These are phyloP conservation scores for Exocentrus adspersus DNA, from an alignment of 2,888 invertebrate species.

Conservation along the genomic window DNA sequence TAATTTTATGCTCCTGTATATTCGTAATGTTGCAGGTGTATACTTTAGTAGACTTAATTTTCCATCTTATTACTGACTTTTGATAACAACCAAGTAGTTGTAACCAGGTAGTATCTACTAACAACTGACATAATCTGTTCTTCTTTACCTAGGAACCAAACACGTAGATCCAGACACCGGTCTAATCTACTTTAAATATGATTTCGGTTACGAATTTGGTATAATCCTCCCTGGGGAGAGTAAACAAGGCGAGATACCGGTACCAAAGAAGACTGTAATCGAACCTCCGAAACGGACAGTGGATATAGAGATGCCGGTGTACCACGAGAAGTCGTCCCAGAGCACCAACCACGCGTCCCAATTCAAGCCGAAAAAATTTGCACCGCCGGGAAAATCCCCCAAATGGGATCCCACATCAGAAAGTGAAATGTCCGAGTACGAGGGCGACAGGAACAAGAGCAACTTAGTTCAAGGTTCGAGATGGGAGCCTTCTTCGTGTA, in stretches of 20 bases:
- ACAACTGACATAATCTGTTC: too few species aligned
- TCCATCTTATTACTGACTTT: too few species aligned
- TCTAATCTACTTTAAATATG: constrained; percentile 83
- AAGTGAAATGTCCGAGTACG: constrained; percentile 71
- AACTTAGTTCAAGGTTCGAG: constrained; percentile 53
- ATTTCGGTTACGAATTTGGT: constrained; percentile 83
- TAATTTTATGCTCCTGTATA: too few species aligned
- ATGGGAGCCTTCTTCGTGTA: constrained; percentile 66
- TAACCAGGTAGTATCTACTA: too few species aligned
- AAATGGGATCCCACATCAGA: constrained; percentile 73
- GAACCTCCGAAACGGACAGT: constrained; percentile 67
- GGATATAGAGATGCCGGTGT: constrained; percentile 74
- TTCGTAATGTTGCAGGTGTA: too few species aligned
- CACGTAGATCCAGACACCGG: constrained; percentile 81
- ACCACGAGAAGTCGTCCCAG: constrained; percentile 68
- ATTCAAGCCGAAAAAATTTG: constrained; percentile 62
- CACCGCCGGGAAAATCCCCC: constrained; percentile 62
- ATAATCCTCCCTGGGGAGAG: constrained; percentile 76
- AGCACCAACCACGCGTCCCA: constrained; percentile 48
- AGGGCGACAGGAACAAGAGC: constrained; percentile 63
- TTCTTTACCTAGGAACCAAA: constrained; percentile 70
- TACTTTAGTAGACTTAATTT: too few species aligned
- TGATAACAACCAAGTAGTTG: too few species aligned
- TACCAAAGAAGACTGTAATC: constrained; percentile 63
- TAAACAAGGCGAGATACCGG: constrained; percentile 64